Conservation (phyloP, 2,113 vertebrate genomes). For the Lepus americanus region DNA sequence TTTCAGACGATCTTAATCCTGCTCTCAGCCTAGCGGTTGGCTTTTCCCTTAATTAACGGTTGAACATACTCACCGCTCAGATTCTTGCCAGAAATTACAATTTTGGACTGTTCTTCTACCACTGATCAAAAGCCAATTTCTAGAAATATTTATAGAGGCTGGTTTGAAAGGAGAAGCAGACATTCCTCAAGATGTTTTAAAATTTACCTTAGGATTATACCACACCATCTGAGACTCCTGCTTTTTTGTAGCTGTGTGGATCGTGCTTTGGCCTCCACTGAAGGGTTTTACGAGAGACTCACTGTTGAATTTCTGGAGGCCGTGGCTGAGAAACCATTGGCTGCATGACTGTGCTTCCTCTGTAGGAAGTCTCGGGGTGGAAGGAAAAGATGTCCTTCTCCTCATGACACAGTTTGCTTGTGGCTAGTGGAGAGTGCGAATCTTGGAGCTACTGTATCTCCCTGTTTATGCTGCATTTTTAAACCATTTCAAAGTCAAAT, state of each 20-base stretch:
- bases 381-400: background rate
- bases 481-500: constrained; percentile 17
- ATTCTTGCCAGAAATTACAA: constrained; percentile 2
- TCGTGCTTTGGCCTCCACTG: constrained; percentile 22
- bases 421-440: background rate
- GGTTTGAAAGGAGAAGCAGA: constrained; percentile 41
- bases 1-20: constrained; percentile 43
- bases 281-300: constrained; percentile 50
- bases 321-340: background rate
- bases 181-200: constrained; percentile 49
- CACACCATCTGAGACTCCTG: background rate
- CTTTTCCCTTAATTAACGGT: constrained; percentile 43
- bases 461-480: background rate
- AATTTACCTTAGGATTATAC: constrained; percentile 19
- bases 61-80: constrained; percentile 43
- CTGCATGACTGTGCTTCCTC: background rate
- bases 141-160: constrained; percentile 30
- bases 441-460: background rate
- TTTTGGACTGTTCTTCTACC: constrained; percentile 36
- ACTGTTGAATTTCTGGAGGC: constrained; percentile 4
- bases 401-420: background rate
- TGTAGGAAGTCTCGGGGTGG: background rate
- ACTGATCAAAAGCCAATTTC: constrained; percentile 44
- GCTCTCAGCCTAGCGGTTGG: background rate
- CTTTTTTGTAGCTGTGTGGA: background rate